Conservation (phyloP, 2,113 vertebrate genomes). For the Lycaon pictus region DNA sequence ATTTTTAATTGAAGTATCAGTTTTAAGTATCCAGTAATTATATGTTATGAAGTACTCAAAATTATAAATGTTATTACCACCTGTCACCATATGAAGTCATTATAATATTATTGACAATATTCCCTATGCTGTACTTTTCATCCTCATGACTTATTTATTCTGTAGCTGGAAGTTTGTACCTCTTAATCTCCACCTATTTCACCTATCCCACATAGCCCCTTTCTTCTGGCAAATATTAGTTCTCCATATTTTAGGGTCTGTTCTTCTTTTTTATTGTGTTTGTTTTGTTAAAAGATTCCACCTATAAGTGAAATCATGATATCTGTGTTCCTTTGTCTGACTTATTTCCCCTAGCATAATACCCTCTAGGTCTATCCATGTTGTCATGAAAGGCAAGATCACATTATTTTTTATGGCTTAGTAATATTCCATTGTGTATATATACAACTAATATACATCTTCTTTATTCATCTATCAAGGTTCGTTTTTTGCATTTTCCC, state of each 20-base stretch:
- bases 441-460: background rate
- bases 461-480: background rate
- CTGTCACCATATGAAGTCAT: background rate
- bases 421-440: background rate
- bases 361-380: background rate
- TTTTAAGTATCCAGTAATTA: background rate
- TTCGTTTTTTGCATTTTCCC: background rate
- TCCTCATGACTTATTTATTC: background rate
- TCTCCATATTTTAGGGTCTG: background rate
- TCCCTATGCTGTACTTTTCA: background rate
- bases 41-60: background rate
- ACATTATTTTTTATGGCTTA: background rate
- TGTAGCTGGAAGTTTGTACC: background rate
- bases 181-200: background rate
- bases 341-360: background rate
- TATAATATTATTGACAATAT: background rate
- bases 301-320: background rate
- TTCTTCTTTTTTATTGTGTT: background rate
- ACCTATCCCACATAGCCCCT: background rate
- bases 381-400: background rate
- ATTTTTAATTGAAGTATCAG: background rate
- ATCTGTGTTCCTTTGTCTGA: background rate
- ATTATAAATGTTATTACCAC: background rate
- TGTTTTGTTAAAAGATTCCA: background rate
- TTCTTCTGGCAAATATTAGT: background rate